Evolutionary conservation across 2,888 invertebrate species (phyloP), one percentile per base, ranked within the genome.

Genomic region (Spicauda simplicius): DNA sequence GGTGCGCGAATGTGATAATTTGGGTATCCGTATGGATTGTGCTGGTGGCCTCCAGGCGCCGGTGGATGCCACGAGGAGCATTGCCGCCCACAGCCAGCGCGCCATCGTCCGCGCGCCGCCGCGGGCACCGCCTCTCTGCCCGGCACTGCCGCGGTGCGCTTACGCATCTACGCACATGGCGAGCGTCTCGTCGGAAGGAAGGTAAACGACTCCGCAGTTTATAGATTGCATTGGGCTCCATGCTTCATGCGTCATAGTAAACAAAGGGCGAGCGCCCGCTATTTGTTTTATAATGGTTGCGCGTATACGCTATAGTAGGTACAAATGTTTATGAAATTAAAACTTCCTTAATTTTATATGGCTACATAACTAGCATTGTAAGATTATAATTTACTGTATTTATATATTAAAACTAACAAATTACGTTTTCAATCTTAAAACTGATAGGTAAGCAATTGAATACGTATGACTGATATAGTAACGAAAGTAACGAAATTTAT

Each of bases 201-300:
- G 91, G 91, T 91, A 90, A 90, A 89, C 92, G 91, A 92, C 92
- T 91, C 91, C 88, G 85, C 84, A 82, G 81, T 83, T 84, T 83
- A 83, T 84, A 86, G 85, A 87, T 86, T 91, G 91, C 91, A 91
- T 85, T 84, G 86, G 84, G 85, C 83, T 71, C 74, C 81, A 79
- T 77, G 82, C 83, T 83, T 77, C 87, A 87, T 90, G 90, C 91
- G 92, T 91, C 91, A 91, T 88, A 85, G 91, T 91, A 91, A 92
- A 92, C 91, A 93, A 91, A 91, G 91, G 89, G 90, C 85, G 85
- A 85, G 82, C 79, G 83, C 78, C 82, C 81, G 80, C 79, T 80
- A 64, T 69, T 69, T 64, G 61, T 64, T 64, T 69, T 69, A 69
- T 69, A 64, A 69, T 60, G 50, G 33, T 56, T 56, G 64, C 69